A percentile compares a stretch with the other conserved stretches of the same genome.
These are phyloP conservation scores for Euleptes europaea DNA, from an alignment of 2,113 vertebrate genomes.

Conservation along the genomic window DNA sequence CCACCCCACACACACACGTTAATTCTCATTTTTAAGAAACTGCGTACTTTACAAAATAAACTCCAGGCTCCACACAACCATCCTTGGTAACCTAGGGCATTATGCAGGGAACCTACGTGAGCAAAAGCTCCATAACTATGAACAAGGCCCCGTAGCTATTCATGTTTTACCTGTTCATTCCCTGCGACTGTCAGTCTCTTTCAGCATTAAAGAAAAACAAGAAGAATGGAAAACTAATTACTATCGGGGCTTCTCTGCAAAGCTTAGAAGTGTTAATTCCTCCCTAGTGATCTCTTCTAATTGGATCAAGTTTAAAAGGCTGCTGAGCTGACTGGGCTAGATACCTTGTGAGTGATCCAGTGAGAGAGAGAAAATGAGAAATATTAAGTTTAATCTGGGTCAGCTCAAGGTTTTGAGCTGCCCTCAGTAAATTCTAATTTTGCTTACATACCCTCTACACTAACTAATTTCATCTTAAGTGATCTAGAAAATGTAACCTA, in stretches of 20 bases:
- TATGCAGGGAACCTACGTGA: background rate
- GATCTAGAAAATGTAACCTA: background rate
- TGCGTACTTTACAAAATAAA: background rate
- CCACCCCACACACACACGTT: background rate
- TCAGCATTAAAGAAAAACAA: conserved; percentile 16
- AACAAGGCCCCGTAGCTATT: no score
- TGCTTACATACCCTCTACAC: no score
- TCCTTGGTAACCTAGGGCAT: background rate
- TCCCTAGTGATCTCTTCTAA: conserved; percentile 32
- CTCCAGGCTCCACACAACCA: background rate
- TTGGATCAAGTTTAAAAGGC: conserved; percentile 49
- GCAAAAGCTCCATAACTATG: background rate
- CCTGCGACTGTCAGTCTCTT: background rate
- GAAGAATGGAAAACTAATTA: conserved; percentile 17
- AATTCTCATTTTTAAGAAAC: background rate
- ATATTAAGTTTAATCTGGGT: conserved; percentile 1
- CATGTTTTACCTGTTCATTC: background rate
- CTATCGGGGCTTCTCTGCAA: conserved; percentile 5
- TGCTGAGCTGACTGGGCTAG: conserved; percentile 35
- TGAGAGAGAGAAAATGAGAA: background rate
- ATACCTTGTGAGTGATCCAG: conserved; percentile 32
- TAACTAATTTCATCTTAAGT: background rate
- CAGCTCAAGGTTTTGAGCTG: background rate
- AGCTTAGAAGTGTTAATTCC: conserved; percentile 40
- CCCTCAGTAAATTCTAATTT: background rate